A percentile compares a stretch with the other conserved stretches of the same genome.
Evolutionary conservation across 2,888 invertebrate species (phyloP).

Genomic region (Phanerotoma sp.): DNA sequence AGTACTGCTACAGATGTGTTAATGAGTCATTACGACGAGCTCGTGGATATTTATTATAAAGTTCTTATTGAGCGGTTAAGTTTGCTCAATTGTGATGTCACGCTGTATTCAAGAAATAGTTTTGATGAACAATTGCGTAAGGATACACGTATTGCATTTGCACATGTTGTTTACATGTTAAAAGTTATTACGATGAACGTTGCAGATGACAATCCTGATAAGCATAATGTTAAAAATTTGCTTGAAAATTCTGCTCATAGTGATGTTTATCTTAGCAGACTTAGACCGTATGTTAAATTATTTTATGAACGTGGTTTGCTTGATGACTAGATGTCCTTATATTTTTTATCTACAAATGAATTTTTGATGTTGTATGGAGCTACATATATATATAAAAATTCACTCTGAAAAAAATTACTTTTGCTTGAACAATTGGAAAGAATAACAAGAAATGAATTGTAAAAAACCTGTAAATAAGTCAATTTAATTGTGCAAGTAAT

Average conservation of each 20-base stretch:
- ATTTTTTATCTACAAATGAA: too few species aligned
- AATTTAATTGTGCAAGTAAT: too few species aligned
- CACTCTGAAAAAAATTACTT: too few species aligned
- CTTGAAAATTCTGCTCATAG: constrained; percentile 21
- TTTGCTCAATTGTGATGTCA: constrained; percentile 53
- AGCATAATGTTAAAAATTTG: constrained; percentile 22
- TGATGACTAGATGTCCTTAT: too few species aligned
- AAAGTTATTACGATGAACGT: constrained; percentile 42
- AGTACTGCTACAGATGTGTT: constrained; percentile 59
- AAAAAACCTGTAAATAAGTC: too few species aligned
- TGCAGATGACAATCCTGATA: constrained; percentile 27
- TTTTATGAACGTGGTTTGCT: too few species aligned
- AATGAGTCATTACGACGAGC: constrained; percentile 57
- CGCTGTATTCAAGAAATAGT: constrained; percentile 34
- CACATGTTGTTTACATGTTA: constrained; percentile 43
- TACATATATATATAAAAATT: too few species aligned
- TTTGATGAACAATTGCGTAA: constrained; percentile 39
- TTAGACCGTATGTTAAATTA: too few species aligned
- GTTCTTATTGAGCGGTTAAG: constrained; percentile 57
- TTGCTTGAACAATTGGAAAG: too few species aligned
- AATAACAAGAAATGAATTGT: too few species aligned
- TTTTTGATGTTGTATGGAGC: too few species aligned
- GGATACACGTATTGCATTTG: constrained; percentile 41
- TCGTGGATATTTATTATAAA: constrained; percentile 61
- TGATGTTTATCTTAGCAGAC: constrained; percentile 21